A percentile compares a stretch with the other conserved stretches of the same genome.
phyloP scores from a whole-genome alignment of 2,113 vertebrate species.

The Patagioenas fasciata region DNA sequence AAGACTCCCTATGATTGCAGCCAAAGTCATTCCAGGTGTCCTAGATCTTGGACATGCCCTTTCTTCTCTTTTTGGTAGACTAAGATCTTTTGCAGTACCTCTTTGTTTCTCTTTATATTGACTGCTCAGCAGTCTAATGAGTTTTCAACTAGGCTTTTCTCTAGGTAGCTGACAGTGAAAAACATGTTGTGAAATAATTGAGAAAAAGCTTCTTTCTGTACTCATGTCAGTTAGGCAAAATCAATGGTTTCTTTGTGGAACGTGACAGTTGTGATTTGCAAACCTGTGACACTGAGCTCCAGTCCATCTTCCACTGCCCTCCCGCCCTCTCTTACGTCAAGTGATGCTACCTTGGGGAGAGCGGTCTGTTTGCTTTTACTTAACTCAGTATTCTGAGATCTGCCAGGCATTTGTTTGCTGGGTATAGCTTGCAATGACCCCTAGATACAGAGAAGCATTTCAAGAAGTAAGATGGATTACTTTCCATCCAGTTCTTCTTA shows the following conservation, averaged over 20 bases:
- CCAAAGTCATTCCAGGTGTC: background rate
- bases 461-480: conserved; percentile 30
- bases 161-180: conserved; percentile 34
- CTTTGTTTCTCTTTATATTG: background rate
- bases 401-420: conserved; percentile 37
- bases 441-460: background rate
- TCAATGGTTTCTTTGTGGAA: conserved; percentile 60
- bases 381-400: background rate
- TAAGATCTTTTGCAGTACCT: background rate
- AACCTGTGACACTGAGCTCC: conserved; percentile 17
- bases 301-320: background rate
- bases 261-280: conserved; percentile 41
- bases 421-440: conserved; percentile 23
- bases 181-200: conserved; percentile 58
- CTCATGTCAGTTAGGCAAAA: conserved; percentile 29
- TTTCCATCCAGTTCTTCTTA: background rate
- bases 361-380: conserved; percentile 30
- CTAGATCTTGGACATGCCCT: background rate
- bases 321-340: conserved; percentile 31
- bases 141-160: conserved; percentile 11
- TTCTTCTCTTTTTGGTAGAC: background rate
- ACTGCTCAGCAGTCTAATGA: background rate
- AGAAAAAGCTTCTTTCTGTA: conserved; percentile 15
- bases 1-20: background rate
- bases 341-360: conserved; percentile 50